phyloP scores from a whole-genome alignment of 2,113 vertebrate genomes.

The Syngnathus scovelli region DNA sequence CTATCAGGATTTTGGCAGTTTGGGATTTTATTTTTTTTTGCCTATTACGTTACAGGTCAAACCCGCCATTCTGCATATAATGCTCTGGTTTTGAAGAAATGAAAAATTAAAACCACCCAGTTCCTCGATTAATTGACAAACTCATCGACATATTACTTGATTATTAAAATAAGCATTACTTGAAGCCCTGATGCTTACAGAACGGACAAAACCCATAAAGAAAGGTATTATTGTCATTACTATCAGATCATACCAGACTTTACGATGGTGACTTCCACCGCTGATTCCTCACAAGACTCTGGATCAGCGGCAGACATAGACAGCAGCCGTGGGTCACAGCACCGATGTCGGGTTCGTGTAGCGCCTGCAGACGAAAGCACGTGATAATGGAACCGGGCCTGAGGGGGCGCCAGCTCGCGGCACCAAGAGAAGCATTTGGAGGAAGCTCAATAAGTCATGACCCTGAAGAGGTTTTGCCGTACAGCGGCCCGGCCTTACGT shows the following conservation, averaged over 20 bases:
- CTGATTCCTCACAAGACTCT: conserved; percentile 1
- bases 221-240: too few relatives aligned
- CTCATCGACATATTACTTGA: too few relatives aligned
- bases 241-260: background rate
- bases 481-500: conserved; percentile 48
- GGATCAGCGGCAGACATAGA: background rate
- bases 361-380: conserved; percentile 39
- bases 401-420: conserved; percentile 47
- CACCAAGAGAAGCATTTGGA: conserved; percentile 55
- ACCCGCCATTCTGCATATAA: too few relatives aligned
- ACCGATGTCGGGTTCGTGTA: conserved; percentile 34
- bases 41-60: too few relatives aligned
- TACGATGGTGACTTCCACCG: background rate
- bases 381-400: conserved; percentile 55
- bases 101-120: too few relatives aligned
- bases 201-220: too few relatives aligned
- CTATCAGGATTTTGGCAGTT: too few relatives aligned
- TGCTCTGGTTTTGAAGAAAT: too few relatives aligned
- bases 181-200: too few relatives aligned
- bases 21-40: too few relatives aligned
- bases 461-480: conserved; percentile 60
- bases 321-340: background rate
- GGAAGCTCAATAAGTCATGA: conserved; percentile 69
- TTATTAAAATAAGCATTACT: too few relatives aligned
- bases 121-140: too few relatives aligned